Evolutionary conservation across 2,797 vertebrate species (phyloP), one percentile per base, ranked within the genome.

Genomic region (Myotis planiceps): DNA sequence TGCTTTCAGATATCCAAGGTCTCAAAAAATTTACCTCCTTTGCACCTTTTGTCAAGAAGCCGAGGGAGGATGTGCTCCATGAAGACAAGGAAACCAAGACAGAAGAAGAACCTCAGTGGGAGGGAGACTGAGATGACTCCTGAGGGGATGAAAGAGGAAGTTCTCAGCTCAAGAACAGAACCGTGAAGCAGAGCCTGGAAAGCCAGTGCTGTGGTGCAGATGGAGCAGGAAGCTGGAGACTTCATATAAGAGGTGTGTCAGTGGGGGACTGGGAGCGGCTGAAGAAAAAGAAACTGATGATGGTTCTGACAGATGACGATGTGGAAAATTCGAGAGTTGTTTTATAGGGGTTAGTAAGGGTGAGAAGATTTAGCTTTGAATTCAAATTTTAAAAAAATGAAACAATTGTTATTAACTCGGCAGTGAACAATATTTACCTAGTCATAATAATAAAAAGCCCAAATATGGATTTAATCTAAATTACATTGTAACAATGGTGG

Each of bases 321-420:
- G 63, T 58, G 60, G 63, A 85, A 82, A 85, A 47, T 71, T 63
- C 58, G 23, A 47, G 39, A 60, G n/a, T 21, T 94, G 39, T 87
- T 97, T 89, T 72, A 60, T 39, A 51, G 63, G 0, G 0, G 29
- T 71, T 81, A 19, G 53, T 53, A 6, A 18, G 13, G 47, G 37
- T 88, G 66, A 51, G 49, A 88, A 93, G 45, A 84, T 74, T 87
- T 92, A 90, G 49, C 66, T 88, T 53, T 91, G 75, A 89, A 75
- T 82, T 95, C n/a, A 80, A 91, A 86, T 83, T 32, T 21, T n/a
- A 0, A 42, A 58, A 42, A 58, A 93, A 71, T 72, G 34, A 87
- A 80, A 74, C 49, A 90, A 75, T 34, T 78, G 60, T 51, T 84
- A 90, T 79, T 82, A 79, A 94, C 55, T 88, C 25, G 10, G 7